phyloP scores from a whole-genome alignment of 2,113 vertebrate genomes.

The Macroglossus sobrinus region DNA sequence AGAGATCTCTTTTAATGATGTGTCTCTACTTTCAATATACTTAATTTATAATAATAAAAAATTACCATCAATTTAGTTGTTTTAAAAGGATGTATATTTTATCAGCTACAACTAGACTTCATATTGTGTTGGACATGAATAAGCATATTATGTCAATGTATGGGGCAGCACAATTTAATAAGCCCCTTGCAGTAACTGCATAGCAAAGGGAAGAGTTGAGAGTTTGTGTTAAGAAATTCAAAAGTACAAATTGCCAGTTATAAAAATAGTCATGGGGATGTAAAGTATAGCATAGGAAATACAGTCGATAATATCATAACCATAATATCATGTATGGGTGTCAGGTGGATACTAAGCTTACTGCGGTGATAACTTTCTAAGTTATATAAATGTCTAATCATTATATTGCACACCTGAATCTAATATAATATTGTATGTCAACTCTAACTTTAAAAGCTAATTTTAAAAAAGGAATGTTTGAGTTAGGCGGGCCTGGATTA shows the following conservation, averaged over 20 bases:
- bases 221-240: not conserved
- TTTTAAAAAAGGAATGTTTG: not conserved
- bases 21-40: not conserved
- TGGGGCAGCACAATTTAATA: not conserved
- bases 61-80: not conserved
- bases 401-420: not conserved
- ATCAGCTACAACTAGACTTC: not conserved
- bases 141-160: no score
- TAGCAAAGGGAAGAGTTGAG: rapidly evolving
- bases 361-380: not conserved
- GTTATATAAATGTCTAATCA: not conserved
- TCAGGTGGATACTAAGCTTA: not conserved
- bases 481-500: not conserved
- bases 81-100: not conserved
- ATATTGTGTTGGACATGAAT: not conserved
- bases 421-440: not conserved
- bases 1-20: not conserved
- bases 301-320: not conserved
- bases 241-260: not conserved
- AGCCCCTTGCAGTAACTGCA: not conserved
- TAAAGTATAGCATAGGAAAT: not conserved
- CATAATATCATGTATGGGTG: not conserved
- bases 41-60: not conserved
- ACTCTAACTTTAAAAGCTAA: not conserved
- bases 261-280: not conserved